phyloP scores from a whole-genome alignment of 1,140 invertebrate species.

The Microplitis demolitor region DNA sequence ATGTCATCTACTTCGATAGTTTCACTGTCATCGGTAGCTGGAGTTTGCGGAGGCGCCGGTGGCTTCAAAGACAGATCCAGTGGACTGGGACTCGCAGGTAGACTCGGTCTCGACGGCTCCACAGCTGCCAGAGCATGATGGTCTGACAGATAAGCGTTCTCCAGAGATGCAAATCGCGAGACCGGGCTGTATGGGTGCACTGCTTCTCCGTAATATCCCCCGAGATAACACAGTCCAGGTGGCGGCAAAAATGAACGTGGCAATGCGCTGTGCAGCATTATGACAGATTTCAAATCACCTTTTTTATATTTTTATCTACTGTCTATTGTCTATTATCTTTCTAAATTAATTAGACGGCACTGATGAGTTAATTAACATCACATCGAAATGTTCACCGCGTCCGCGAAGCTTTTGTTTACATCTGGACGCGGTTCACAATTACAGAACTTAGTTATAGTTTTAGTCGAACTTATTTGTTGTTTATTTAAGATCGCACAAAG shows the following conservation, averaged over 20 bases:
- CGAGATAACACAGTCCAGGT: conserved; percentile 49
- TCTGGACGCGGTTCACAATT: background rate
- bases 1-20: conserved; percentile 51
- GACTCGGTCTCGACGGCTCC: conserved; percentile 27
- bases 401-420: background rate
- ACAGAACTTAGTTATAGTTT: background rate
- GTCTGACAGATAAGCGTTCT: conserved; percentile 38
- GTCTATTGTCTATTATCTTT: background rate
- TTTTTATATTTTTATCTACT: background rate
- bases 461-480: background rate
- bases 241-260: conserved; percentile 52
- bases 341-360: too few relatives aligned
- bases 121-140: conserved; percentile 28
- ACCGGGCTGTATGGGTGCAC: conserved; percentile 37
- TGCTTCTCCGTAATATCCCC: conserved; percentile 49
- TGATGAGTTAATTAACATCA: background rate
- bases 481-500: conserved; percentile 5
- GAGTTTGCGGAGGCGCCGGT: conserved; percentile 29
- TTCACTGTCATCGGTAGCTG: conserved; percentile 39
- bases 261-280: conserved; percentile 55
- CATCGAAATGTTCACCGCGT: too few relatives aligned
- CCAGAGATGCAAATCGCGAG: conserved; percentile 41
- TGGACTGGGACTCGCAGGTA: conserved; percentile 45
- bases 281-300: background rate
- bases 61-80: conserved; percentile 61